These are phyloP conservation scores for Chlamydotis undulata DNA, from an alignment of 2,113 vertebrate genomes.

Conservation along the genomic window DNA sequence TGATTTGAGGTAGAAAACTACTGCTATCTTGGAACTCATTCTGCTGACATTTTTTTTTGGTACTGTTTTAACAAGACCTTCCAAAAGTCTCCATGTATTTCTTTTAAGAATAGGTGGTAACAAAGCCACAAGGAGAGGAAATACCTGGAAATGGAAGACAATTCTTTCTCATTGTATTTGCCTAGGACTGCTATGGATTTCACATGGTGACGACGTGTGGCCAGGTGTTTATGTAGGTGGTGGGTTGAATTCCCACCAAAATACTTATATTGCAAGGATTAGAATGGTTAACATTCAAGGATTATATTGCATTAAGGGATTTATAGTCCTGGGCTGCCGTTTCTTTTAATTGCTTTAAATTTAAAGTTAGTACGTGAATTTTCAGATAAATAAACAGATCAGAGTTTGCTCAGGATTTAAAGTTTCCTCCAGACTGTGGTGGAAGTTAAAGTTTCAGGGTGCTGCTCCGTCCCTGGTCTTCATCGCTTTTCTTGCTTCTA, in stretches of 20 bases:
- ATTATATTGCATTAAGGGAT: not conserved
- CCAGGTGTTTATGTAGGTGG: not conserved
- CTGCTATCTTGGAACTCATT: not conserved
- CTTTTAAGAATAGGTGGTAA: not conserved
- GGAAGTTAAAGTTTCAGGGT: not conserved
- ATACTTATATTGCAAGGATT: not conserved
- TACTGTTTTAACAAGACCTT: not conserved
- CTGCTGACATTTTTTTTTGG: not conserved
- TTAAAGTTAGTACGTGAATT: not conserved
- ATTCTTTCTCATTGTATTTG: not conserved
- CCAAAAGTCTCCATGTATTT: not conserved
- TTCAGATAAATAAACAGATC: not conserved
- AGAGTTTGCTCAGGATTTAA: not conserved
- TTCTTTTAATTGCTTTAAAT: not conserved
- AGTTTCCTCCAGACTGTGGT: not conserved
- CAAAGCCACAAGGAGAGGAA: not conserved
- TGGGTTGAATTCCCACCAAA: not conserved
- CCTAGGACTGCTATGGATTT: not conserved
- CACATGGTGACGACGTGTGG: not conserved
- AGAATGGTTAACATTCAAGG: not conserved
- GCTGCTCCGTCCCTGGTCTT: not conserved
- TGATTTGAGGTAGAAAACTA: not conserved
- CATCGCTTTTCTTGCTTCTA: not conserved
- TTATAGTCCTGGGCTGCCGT: not conserved
- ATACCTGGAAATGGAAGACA: not conserved